A percentile compares a stretch with the other conserved stretches of the same genome.
phyloP scores from a whole-genome alignment of 1,140 invertebrate genomes.

The Holcopasites calliopsidis region DNA sequence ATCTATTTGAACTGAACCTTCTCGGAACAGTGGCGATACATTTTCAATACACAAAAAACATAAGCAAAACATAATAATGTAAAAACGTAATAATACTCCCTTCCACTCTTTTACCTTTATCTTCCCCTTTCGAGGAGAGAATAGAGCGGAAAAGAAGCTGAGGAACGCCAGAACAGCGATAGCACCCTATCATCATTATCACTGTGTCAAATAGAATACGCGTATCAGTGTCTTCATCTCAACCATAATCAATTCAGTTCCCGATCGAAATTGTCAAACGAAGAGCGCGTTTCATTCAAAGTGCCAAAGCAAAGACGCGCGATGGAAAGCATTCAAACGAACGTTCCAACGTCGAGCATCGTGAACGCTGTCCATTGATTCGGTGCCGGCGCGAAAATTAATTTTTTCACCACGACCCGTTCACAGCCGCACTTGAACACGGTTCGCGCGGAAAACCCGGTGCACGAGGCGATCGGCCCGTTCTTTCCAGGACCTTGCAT shows the following conservation, averaged over 20 bases:
- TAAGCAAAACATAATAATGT: too few relatives aligned
- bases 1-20: neutral
- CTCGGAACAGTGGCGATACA: too few relatives aligned
- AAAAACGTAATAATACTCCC: too few relatives aligned
- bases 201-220: neutral
- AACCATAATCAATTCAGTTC: neutral
- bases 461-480: too few relatives aligned
- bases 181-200: neutral
- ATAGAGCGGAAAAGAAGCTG: too few relatives aligned
- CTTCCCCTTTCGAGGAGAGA: neutral
- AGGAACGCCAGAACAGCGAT: neutral
- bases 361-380: neutral
- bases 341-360: neutral
- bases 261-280: neutral
- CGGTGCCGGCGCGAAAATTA: neutral
- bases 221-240: neutral
- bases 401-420: neutral
- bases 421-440: neutral
- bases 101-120: too few relatives aligned
- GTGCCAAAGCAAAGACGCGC: neutral
- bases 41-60: neutral
- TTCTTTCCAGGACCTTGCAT: neutral
- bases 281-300: neutral
- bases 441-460: neutral
- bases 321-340: neutral